phyloP scores from a whole-genome alignment of 2,888 invertebrate genomes.

The Troilus luridus region DNA sequence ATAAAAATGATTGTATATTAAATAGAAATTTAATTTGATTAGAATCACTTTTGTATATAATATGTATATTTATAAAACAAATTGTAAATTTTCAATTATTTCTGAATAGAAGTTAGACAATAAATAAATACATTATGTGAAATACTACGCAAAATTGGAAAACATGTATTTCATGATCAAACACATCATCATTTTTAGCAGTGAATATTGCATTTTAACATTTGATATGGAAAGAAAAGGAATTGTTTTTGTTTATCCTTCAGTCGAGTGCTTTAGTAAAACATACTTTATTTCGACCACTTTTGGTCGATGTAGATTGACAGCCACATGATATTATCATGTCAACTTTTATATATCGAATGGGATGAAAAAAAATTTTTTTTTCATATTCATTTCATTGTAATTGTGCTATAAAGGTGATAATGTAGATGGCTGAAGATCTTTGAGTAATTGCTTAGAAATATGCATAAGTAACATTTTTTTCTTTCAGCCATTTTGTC shows the following conservation, averaged over 20 bases:
- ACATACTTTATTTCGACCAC: neutral
- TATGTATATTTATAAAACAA: constrained; percentile 1
- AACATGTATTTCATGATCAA: neutral
- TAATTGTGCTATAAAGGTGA: too few species aligned
- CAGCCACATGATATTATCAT: neutral
- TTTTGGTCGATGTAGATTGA: neutral
- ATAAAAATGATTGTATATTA: neutral
- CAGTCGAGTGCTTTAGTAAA: constrained; percentile 41
- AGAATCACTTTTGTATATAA: constrained; percentile 3
- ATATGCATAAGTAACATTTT: too few species aligned
- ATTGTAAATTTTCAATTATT: constrained; percentile 25
- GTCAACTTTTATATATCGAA: too few species aligned
- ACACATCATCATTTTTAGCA: neutral
- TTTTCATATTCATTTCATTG: too few species aligned
- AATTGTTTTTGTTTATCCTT: neutral
- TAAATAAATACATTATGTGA: constrained; percentile 19
- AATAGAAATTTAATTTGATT: neutral
- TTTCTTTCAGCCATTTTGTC: too few species aligned
- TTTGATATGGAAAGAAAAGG: neutral
- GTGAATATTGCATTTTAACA: neutral
- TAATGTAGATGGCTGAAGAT: too few species aligned
- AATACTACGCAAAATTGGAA: neutral
- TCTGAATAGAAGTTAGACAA: constrained; percentile 44
- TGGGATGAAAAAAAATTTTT: too few species aligned
- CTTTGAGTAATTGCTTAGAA: too few species aligned